Evolutionary conservation across 2,888 invertebrate genomes (phyloP).

Genomic region (Temnothorax ravouxi): DNA sequence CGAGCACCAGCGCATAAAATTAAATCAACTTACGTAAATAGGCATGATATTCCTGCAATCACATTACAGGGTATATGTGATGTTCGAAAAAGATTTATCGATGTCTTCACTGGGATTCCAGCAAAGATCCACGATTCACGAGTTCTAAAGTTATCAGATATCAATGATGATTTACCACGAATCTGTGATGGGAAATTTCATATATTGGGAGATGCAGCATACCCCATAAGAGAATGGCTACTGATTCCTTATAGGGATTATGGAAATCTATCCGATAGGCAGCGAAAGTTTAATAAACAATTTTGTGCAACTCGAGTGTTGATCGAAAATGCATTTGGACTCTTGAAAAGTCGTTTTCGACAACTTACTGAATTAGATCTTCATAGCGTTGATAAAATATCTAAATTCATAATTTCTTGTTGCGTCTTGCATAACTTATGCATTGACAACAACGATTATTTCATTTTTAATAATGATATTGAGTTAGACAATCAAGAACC

Average conservation of each 20-base stretch:
- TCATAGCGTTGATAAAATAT: conserved; percentile 39
- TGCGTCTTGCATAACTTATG: conserved; percentile 15
- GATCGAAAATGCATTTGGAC: conserved; percentile 77
- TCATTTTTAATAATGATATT: neutral
- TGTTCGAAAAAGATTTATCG: conserved; percentile 72
- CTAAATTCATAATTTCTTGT: conserved; percentile 24
- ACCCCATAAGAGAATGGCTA: conserved; percentile 69
- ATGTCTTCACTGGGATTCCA: conserved; percentile 75
- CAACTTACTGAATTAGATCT: conserved; percentile 65
- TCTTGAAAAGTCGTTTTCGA: conserved; percentile 77
- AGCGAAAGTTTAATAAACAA: conserved; percentile 76
- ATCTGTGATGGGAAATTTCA: conserved; percentile 55
- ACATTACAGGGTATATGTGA: conserved; percentile 76
- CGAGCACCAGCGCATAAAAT: conserved; percentile 50
- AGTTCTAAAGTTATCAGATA: conserved; percentile 67
- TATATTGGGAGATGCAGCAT: conserved; percentile 76
- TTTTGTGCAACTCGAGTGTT: conserved; percentile 74
- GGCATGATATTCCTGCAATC: conserved; percentile 49
- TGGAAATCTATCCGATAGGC: conserved; percentile 72
- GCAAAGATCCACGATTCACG: conserved; percentile 73
- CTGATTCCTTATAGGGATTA: conserved; percentile 77
- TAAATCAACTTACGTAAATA: conserved; percentile 48
- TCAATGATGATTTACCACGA: conserved; percentile 52
- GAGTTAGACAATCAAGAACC: neutral
- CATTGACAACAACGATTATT: conserved; percentile 3